Base-by-base conservation (phyloP, 2,888 invertebrate species). In the Lepeophtheirus nordmannii region DNA sequence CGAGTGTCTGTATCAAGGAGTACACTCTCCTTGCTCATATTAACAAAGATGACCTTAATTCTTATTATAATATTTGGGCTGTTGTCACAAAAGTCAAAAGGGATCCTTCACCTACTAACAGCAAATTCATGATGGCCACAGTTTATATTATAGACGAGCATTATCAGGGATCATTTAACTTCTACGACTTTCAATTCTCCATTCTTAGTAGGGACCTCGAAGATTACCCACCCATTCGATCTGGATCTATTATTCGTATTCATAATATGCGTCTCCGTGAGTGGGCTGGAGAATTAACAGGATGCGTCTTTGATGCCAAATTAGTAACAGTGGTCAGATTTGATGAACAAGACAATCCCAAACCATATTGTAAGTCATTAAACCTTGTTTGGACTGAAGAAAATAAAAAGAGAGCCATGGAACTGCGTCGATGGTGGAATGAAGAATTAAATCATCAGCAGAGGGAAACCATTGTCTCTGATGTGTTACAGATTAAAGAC, bases 331-430 rank as follows among this genome's bases (percentile, higher is more conserved):
- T 46, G 2, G 17, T 46, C 17, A 46, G 17, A 46, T 46, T 14
- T 5, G 53, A 46, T 17, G 53, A 46, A 46, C 14, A 17, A 17
- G 53, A 17, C 17, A 17, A n/a, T 46, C 53, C 53, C 53, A 14
- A n/a, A n/a, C 53, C 53, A 8, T n/a, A n/a, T 46, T 46, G 53
- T 17, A 46, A 46, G 8, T 46, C 53, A n/a, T 46, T 17, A 14
- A 46, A 46, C n/a, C 8, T 46, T 46, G 53, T 46, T n/a, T 46
- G 53, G 53, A 46, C 53, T 14, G 53, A 46, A 46, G 53, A 46
- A 17, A 17, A 46, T 8, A 46, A 46, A 17, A 46, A 46, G 17
- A 14, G 53, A 14, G 14, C 53, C 14, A 46, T 14, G 8, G 53
- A 46, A 17, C 17, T 46, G 8, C 14, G 17, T 14, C n/a, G n/a